Base-by-base conservation (phyloP, 2,888 invertebrate species). In the Gastrophysa polygoni region DNA sequence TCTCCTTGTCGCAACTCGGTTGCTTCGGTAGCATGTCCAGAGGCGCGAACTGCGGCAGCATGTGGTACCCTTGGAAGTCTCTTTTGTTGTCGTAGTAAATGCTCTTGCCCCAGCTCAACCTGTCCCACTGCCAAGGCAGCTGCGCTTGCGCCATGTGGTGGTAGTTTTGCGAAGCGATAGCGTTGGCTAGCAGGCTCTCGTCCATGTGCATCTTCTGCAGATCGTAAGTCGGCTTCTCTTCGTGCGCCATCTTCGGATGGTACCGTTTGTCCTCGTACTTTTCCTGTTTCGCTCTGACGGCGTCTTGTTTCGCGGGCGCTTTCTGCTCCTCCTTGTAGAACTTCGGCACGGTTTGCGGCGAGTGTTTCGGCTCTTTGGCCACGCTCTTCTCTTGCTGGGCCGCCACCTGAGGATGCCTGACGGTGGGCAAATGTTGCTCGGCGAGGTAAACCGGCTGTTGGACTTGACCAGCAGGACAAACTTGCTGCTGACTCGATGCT, bases 151-250 rank as follows among this genome's bases (percentile, higher is more conserved):
- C 71, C 49, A 88, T 85, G 73, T 88, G 88, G 73, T 89, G 89
- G 73, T 89, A 89, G 1, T 74, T 74, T 57, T 89, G 88, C 54
- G 89, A 84, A 71, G 89, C 87, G 79, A 89, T 89, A 0, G 88
- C 83, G 73, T 86, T 86, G 0, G 86, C 84, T 14, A 86, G 80
- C 24, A 86, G 71, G 62, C 85, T 85, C 66, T 85, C 85, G 68
- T 80, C 80, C 68, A 77, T 71, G 43, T 76, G 72, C 49, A 77
- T 73, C 65, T 78, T 80, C 11, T 77, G 76, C 11, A 77, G 69
- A 18, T 78, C 75, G 57, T 77, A 78, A 4, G 70, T 64, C 5
- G 70, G 69, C 63, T 78, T 79, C 50, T 75, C 75, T 46, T 76
- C 72, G 50, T 71, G 72, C 10, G 51, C 20, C 1, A 69, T 47